Percentiles rank a stretch among this genome's conserved stretches.
phyloP scores from a whole-genome alignment of 2,113 vertebrate genomes.

The Gymnobelideus leadbeateri region DNA sequence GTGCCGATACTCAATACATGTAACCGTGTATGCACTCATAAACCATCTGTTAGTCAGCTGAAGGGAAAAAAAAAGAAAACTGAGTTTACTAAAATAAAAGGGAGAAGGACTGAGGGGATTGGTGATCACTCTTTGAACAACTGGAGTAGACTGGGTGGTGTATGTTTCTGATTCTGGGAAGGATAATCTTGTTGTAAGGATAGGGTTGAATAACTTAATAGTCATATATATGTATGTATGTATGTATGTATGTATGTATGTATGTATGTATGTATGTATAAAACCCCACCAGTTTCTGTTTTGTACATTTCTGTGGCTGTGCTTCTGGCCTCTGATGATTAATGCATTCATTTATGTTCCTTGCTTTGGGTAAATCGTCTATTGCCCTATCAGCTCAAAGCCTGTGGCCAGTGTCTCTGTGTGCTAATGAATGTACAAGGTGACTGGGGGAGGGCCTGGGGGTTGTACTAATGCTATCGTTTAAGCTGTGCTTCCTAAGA shows the following conservation, averaged over 20 bases:
- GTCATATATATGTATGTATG: too few relatives aligned
- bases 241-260: too few relatives aligned
- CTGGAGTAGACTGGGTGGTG: neutral
- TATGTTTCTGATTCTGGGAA: neutral
- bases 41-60: neutral
- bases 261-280: too few relatives aligned
- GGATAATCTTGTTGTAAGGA: conserved; percentile 10
- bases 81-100: conserved; percentile 2
- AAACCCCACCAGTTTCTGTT: conserved; percentile 9
- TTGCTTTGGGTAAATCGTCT: conserved; percentile 63
- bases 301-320: neutral
- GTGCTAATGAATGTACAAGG: conserved; percentile 57
- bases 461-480: conserved; percentile 30
- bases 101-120: neutral
- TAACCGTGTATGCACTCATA: neutral
- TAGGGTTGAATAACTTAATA: conserved; percentile 39
- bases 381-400: conserved; percentile 31
- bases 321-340: conserved; percentile 60
- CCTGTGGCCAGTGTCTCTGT: conserved; percentile 25
- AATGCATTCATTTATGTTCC: conserved; percentile 56
- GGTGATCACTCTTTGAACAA: conserved; percentile 34
- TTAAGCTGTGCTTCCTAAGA: conserved; percentile 59
- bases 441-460: conserved; percentile 55
- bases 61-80: neutral
- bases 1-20: neutral